A percentile compares a stretch with the other conserved stretches of the same genome.
These are phyloP conservation scores for Nemoura dubitans DNA, from an alignment of 2,888 invertebrate species.

Conservation along the genomic window DNA sequence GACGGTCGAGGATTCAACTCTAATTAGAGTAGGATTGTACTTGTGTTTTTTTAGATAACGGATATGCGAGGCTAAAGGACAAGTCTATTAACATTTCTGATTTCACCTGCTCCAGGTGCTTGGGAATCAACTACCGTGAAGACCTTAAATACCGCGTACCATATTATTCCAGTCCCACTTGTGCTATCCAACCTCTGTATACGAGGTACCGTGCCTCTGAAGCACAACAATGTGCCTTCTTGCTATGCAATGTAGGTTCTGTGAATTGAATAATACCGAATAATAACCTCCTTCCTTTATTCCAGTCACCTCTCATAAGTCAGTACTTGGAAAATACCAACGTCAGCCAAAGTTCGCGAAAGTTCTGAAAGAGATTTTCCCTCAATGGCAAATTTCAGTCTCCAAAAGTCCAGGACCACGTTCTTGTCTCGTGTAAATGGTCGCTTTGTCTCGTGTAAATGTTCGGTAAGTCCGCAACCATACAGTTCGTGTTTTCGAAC, in stretches of 20 bases:
- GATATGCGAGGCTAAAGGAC: constrained; percentile 31
- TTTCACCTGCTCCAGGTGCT: constrained; percentile 41
- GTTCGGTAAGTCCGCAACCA: neutral
- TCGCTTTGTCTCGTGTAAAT: no score
- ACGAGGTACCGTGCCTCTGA: neutral
- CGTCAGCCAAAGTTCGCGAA: neutral
- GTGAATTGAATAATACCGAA: neutral
- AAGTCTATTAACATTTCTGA: constrained; percentile 31
- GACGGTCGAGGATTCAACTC: neutral
- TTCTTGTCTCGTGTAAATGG: neutral
- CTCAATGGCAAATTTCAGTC: neutral
- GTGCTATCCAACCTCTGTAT: neutral
- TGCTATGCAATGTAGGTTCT: neutral
- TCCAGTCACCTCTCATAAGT: neutral
- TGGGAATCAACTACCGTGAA: constrained; percentile 8
- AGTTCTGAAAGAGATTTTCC: neutral
- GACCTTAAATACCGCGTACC: neutral
- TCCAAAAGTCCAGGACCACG: neutral
- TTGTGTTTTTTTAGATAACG: constrained; percentile 24
- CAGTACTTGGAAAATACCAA: neutral
- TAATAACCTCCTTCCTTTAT: neutral
- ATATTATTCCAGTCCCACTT: neutral
- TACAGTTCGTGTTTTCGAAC: neutral
- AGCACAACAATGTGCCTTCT: neutral
- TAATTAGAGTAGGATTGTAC: constrained; percentile 26